Percentiles rank a stretch among this genome's conserved stretches.
Conservation (phyloP, 2,888 invertebrate species). For the Cerastis leucographa region DNA sequence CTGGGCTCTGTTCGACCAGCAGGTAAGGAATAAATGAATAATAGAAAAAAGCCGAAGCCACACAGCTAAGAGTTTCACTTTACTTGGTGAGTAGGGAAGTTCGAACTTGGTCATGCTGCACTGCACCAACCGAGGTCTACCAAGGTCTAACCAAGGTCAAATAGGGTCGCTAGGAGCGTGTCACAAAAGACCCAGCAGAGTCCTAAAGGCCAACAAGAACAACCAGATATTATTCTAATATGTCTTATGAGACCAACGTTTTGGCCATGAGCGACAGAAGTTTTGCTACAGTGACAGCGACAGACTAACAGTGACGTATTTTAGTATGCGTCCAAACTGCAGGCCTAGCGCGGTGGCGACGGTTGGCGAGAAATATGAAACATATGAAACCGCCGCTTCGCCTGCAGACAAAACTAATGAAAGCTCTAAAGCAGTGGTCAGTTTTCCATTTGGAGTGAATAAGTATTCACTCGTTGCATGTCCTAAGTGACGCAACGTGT, state of each 20-base stretch:
- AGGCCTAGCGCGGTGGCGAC: too few relatives aligned
- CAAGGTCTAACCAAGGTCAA: too few relatives aligned
- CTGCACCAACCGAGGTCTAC: too few relatives aligned
- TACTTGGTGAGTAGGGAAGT: background rate
- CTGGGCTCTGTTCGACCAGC: slow-evolving; percentile 99
- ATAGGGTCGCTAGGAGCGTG: background rate
- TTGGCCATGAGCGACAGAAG: background rate
- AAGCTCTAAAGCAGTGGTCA: background rate
- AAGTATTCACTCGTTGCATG: background rate
- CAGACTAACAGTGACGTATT: too few relatives aligned
- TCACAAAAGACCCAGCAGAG: background rate
- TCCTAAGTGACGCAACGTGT: too few relatives aligned
- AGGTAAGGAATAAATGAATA: slow-evolving; percentile 89
- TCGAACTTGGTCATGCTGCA: background rate
- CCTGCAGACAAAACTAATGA: background rate
- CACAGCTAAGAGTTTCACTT: background rate
- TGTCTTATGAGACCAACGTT: background rate
- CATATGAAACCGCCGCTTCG: too few relatives aligned
- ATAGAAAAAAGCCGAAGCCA: background rate
- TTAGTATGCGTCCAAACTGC: too few relatives aligned
- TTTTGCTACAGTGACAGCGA: background rate
- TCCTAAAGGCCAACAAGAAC: background rate
- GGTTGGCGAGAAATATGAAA: too few relatives aligned
- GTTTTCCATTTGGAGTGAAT: too few relatives aligned
- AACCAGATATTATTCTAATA: too few relatives aligned